phyloP scores from a whole-genome alignment of 2,113 vertebrate genomes.

The Puma concolor region DNA sequence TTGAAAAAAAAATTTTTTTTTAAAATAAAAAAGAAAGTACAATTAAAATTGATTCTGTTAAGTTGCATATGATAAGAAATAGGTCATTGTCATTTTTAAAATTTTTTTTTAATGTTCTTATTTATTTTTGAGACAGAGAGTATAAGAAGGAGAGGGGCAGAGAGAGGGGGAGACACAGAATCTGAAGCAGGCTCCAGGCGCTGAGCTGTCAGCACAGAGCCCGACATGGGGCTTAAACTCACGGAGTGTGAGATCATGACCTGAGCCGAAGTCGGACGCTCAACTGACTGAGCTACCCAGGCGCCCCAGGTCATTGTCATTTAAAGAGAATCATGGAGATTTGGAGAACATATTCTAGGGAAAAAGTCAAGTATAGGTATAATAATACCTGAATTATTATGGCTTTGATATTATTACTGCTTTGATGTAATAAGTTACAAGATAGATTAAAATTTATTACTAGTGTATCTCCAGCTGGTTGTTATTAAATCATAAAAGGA shows the following conservation, averaged over 20 bases:
- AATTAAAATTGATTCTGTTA: constrained; percentile 29
- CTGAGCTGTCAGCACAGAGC: no score
- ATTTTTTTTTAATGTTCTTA: no score
- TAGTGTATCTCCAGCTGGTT: background rate
- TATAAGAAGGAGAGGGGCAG: no score
- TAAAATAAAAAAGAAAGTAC: background rate
- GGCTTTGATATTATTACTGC: background rate
- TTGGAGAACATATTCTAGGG: background rate
- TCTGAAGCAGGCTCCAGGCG: no score
- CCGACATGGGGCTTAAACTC: no score
- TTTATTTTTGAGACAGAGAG: no score
- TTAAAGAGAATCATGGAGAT: constrained; percentile 17
- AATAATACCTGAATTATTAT: background rate
- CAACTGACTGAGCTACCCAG: no score
- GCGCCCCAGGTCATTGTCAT: background rate
- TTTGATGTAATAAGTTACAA: constrained; percentile 19
- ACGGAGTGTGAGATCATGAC: no score
- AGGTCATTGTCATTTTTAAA: background rate
- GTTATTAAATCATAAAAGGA: constrained; percentile 51
- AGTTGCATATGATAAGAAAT: constrained; percentile 7
- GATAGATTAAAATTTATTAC: constrained; percentile 13
- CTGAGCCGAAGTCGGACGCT: no score
- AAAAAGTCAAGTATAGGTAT: constrained; percentile 1
- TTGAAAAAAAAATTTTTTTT: no score
- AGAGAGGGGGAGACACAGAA: no score